Evolutionary conservation across 2,113 vertebrate genomes (phyloP).

Genomic region (Perca schrenkii): DNA sequence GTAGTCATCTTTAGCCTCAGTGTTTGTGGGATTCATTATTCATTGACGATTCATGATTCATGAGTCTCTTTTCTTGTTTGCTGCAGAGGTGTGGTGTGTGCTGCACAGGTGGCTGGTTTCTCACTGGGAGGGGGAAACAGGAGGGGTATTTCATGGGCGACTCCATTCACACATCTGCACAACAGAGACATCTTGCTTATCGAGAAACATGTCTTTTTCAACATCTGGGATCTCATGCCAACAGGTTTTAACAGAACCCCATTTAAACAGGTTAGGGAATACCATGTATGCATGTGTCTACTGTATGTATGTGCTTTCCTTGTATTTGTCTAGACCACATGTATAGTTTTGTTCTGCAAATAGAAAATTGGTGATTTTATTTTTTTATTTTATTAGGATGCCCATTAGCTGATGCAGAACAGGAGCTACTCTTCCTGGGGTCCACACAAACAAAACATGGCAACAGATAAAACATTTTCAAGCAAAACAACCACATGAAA

Average conservation of each 20-base stretch:
- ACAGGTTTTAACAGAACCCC: slow-evolving; percentile 18
- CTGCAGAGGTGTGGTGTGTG: slow-evolving; percentile 55
- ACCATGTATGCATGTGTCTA: neutral
- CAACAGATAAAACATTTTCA: no score
- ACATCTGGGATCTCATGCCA: slow-evolving; percentile 16
- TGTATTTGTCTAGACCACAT: slow-evolving; percentile 17
- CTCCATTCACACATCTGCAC: slow-evolving; percentile 30
- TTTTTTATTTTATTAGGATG: no score
- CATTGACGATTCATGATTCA: slow-evolving; percentile 80
- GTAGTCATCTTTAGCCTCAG: slow-evolving; percentile 44
- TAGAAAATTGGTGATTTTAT: slow-evolving; percentile 3
- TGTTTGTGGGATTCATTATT: slow-evolving; percentile 63
- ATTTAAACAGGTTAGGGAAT: slow-evolving; percentile 9
- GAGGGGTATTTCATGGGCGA: slow-evolving; percentile 17
- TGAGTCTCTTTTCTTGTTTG: slow-evolving; percentile 52
- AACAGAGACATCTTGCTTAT: slow-evolving; percentile 30
- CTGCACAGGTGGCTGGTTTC: slow-evolving; percentile 48
- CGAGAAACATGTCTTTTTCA: slow-evolving; percentile 37
- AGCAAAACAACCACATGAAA: no score
- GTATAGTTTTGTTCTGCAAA: neutral
- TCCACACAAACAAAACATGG: no score
- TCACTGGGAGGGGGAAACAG: slow-evolving; percentile 32
- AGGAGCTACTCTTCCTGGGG: no score
- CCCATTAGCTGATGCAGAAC: no score
- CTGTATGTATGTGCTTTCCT: neutral